Percentiles rank a stretch among this genome's conserved stretches.
phyloP scores from a whole-genome alignment of 2,113 vertebrate genomes.

The Axis porcinus region DNA sequence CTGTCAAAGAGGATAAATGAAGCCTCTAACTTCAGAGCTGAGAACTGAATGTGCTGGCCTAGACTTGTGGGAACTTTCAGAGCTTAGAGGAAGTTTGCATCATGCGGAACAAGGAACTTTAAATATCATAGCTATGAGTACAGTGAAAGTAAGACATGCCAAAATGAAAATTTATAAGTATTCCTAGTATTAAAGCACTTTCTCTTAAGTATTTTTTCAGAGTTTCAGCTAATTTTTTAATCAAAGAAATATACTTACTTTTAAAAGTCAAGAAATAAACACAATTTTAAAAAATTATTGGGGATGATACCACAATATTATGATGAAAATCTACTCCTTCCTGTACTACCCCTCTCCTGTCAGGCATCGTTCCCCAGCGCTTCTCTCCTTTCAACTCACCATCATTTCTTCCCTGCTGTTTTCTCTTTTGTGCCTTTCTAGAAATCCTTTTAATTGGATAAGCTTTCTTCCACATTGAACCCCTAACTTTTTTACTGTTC shows the following conservation, averaged over 20 bases:
- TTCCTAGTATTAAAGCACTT: background rate
- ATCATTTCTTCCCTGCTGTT: background rate
- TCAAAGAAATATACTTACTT: background rate
- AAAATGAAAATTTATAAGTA: background rate
- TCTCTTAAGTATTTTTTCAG: background rate
- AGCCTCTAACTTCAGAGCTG: background rate
- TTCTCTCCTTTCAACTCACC: background rate
- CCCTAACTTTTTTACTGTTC: background rate
- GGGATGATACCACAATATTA: background rate
- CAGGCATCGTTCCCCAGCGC: background rate
- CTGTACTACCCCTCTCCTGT: fast-evolving
- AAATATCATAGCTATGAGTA: background rate
- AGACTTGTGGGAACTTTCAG: background rate
- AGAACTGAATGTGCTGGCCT: background rate
- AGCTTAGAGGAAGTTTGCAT: constrained; percentile 13
- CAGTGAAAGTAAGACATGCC: background rate
- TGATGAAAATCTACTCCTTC: background rate
- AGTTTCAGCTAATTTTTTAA: background rate
- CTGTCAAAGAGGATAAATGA: constrained; percentile 1
- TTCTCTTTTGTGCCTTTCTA: background rate
- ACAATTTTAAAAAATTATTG: background rate
- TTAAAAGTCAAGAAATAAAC: background rate
- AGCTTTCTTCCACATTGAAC: background rate
- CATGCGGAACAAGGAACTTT: background rate
- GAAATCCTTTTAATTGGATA: background rate